These are phyloP conservation scores for Melanotaenia duboulayi DNA, from an alignment of 2,113 vertebrate species.

Conservation along the genomic window DNA sequence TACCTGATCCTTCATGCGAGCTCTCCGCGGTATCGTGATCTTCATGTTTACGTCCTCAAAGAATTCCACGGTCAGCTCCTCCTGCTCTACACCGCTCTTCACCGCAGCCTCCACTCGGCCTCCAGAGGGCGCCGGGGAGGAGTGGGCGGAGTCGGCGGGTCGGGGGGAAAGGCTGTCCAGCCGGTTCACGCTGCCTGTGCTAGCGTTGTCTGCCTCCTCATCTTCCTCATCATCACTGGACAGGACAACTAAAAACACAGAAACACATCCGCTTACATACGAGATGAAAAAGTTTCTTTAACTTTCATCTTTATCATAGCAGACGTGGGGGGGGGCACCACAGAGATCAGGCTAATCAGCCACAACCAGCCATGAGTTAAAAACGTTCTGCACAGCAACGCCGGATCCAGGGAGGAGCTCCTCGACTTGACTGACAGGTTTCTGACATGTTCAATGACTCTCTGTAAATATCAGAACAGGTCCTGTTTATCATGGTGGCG, in stretches of 20 bases:
- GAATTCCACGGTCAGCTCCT: slow-evolving; percentile 81
- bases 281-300: no score
- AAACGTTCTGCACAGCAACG: no score
- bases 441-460: no score
- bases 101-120: slow-evolving; percentile 92
- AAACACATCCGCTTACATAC: no score
- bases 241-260: slow-evolving; percentile 86
- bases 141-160: slow-evolving; percentile 92
- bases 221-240: slow-evolving; percentile 93
- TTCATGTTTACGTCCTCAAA: slow-evolving; percentile 85
- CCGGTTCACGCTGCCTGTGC: slow-evolving; percentile 86
- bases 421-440: no score
- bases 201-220: slow-evolving; percentile 86
- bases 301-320: no score
- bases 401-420: no score
- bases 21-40: slow-evolving; percentile 85
- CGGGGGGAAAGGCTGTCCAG: slow-evolving; percentile 91
- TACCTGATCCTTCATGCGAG: slow-evolving; percentile 95
- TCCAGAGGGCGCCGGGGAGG: slow-evolving; percentile 90
- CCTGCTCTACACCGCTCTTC: slow-evolving; percentile 85
- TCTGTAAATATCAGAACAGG: no score
- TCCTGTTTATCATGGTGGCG: no score
- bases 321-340: no score
- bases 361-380: no score
- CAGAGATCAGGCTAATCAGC: no score